Evolutionary conservation across 2,797 vertebrate genomes (phyloP).

Genomic region (Aythya fuligula): DNA sequence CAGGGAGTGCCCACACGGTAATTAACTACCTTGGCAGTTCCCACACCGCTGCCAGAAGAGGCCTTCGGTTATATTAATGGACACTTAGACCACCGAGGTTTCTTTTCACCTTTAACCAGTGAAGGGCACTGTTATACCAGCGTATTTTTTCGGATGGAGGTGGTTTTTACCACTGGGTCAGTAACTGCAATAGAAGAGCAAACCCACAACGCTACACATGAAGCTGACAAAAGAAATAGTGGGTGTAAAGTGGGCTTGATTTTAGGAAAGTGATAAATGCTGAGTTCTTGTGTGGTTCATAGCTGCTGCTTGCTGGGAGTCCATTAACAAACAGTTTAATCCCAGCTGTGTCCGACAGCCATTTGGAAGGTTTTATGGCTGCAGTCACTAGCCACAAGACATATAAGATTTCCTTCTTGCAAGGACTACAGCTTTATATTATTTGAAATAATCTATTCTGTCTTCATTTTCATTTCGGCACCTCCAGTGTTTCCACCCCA

Average conservation of each 20-base stretch:
- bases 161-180: neutral
- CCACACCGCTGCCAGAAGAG: neutral
- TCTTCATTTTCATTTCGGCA: neutral
- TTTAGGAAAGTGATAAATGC: neutral
- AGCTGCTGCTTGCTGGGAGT: neutral
- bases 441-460: neutral
- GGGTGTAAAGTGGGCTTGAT: neutral
- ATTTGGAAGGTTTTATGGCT: neutral
- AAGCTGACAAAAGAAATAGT: neutral
- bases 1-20: fast-evolving
- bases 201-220: neutral
- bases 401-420: neutral
- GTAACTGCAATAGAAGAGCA: neutral
- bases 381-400: neutral
- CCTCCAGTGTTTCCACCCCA: neutral
- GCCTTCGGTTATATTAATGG: fast-evolving
- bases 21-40: neutral
- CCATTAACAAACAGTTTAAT: neutral
- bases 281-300: neutral
- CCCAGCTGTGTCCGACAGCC: neutral
- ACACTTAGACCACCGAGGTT: neutral
- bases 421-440: neutral
- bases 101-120: neutral
- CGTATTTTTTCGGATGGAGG: neutral
- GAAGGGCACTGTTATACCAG: neutral